Base-by-base conservation (phyloP, 2,797 vertebrate genomes). In the Peromyscus eremicus region DNA sequence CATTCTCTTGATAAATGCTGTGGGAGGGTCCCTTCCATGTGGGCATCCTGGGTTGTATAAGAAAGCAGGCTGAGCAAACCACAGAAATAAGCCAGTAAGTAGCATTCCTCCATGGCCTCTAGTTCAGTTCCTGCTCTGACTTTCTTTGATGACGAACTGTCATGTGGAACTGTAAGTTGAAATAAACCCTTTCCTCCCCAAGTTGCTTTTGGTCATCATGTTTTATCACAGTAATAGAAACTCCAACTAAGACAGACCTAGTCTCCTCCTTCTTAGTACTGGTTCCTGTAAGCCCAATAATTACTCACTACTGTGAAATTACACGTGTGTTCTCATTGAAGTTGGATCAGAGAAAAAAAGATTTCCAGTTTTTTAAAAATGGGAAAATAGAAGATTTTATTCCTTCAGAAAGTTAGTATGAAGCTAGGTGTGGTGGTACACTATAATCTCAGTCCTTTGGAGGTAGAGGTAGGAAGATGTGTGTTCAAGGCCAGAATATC, bases 361-460 rank as follows among this genome's bases (percentile, higher is more conserved):
- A 86, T 77, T n/a, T 96, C 66, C 55, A 82, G 1, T 57, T 37
- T 82, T 57, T 79, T 70, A 77, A 83, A 92, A 92, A 62, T n/a
- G 66, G 71, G 17, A 89, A 55, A 89, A 89, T 82, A 34, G 89
- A 81, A 82, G 29, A 92, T 90, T 89, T 43, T 83, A 16, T 87
- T 73, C 46, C 68, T 73, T 95, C 34, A 86, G 68, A 87, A 70
- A 75, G 46, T 14, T 57, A 73, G 21, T 81, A 6, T 64, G 70
- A 84, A 8, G 12, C 27, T 46, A 25, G 57, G 2, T 40, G 40
- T 83, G 81, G 37, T 83, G 25, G 37, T 64, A 11, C 5, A 32
- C 81, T 64, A 3, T 46, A 60, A 25, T 37, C 80, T 60, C 55
- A 46, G 27, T 29, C 27, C 40, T 21, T 66, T 27, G 9, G 60